These are phyloP conservation scores for Syngnathus typhle DNA, from an alignment of 2,113 vertebrate species.

Conservation along the genomic window DNA sequence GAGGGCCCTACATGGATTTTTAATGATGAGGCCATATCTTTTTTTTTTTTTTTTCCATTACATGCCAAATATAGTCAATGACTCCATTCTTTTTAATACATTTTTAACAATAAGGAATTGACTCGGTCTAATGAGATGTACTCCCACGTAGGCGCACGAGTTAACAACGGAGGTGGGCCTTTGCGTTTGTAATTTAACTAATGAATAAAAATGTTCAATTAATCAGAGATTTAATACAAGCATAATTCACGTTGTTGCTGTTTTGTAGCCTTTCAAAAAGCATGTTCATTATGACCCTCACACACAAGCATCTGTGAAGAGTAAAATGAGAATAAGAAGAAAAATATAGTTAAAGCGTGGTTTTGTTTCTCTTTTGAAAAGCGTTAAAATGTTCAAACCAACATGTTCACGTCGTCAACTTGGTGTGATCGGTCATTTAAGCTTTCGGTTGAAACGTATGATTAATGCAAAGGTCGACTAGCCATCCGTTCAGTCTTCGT, in stretches of 20 bases:
- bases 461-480: neutral
- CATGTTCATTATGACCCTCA: neutral
- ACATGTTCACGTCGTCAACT: neutral
- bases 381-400: no score
- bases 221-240: neutral
- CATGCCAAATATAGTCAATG: constrained; percentile 72
- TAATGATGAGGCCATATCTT: constrained; percentile 74
- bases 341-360: no score
- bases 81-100: constrained; percentile 70
- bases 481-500: neutral
- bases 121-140: constrained; percentile 53
- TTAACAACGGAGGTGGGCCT: constrained; percentile 16
- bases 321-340: no score
- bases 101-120: constrained; percentile 67
- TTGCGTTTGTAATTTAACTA: neutral
- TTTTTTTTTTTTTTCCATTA: constrained; percentile 21
- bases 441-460: neutral
- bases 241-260: neutral
- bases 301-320: neutral
- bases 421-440: neutral
- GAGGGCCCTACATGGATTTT: constrained; percentile 73
- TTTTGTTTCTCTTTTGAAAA: no score
- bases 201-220: neutral
- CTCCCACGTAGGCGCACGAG: constrained; percentile 5
- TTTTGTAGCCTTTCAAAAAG: neutral